phyloP scores from a whole-genome alignment of 2,113 vertebrate genomes.

The Centropus unirufus region DNA sequence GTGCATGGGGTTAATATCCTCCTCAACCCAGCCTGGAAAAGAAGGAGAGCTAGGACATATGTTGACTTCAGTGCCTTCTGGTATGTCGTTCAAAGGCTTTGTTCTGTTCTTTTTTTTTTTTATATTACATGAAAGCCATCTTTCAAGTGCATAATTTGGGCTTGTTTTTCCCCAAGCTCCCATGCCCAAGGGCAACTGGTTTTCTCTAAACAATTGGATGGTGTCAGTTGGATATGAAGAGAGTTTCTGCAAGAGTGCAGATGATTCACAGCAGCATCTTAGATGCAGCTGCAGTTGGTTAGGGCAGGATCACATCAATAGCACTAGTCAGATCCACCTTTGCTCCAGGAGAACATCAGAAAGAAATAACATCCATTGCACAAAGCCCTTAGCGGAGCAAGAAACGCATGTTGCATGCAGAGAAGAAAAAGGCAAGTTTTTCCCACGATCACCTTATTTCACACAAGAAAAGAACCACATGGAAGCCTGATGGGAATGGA shows the following conservation, averaged over 20 bases:
- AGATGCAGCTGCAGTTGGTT: neutral
- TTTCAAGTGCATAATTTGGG: neutral
- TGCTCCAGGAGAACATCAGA: neutral
- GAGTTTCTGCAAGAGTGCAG: neutral
- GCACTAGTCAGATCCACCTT: neutral
- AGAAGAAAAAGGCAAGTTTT: neutral
- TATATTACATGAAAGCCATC: neutral
- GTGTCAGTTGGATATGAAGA: neutral
- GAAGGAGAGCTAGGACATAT: neutral
- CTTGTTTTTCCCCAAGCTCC: neutral
- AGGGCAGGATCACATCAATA: neutral
- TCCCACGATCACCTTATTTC: neutral
- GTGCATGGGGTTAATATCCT: neutral
- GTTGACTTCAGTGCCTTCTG: neutral
- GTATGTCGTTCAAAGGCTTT: neutral
- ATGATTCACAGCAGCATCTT: conserved; percentile 38
- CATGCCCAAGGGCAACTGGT: neutral
- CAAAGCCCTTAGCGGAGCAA: neutral
- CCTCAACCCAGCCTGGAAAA: neutral
- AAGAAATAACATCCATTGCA: neutral
- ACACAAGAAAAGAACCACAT: neutral
- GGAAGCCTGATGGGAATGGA: neutral
- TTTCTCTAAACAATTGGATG: neutral
- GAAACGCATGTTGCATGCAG: neutral
- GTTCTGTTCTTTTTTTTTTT: neutral